Evolutionary conservation across 2,797 vertebrate genomes (phyloP).

Genomic region (Simalia tracyae): DNA sequence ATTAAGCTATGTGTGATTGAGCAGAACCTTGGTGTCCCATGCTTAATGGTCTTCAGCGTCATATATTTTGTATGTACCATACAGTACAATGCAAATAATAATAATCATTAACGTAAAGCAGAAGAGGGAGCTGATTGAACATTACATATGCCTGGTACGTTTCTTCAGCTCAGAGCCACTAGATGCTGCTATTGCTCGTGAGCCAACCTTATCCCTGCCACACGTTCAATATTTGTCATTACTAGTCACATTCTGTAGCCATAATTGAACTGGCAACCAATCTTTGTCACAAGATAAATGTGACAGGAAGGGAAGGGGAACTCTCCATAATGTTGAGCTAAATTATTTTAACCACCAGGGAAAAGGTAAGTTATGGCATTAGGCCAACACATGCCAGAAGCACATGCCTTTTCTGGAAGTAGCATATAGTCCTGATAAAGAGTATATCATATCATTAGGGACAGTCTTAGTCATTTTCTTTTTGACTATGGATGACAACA

Average conservation of each 20-base stretch:
- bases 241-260: not conserved
- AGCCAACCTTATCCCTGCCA: not conserved
- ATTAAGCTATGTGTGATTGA: not conserved
- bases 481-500: not conserved
- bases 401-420: not conserved
- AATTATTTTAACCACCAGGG: constrained; percentile 43
- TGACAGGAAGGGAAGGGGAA: not conserved
- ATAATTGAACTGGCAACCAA: not conserved
- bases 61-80: not conserved
- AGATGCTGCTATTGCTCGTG: constrained; percentile 31
- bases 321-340: constrained; percentile 8
- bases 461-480: not conserved
- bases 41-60: not conserved
- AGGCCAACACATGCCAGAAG: constrained; percentile 4
- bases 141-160: not conserved
- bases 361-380: constrained; percentile 24
- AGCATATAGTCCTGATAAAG: constrained; percentile 15
- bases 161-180: not conserved
- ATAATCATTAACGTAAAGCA: not conserved
- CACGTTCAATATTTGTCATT: constrained; percentile 6
- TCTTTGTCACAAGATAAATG: constrained; percentile 8
- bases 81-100: not conserved
- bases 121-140: constrained; percentile 5
- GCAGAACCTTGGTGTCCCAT: not conserved
- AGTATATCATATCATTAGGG: constrained; percentile 28